A percentile compares a stretch with the other conserved stretches of the same genome.
phyloP scores from a whole-genome alignment of 2,888 invertebrate species.

The Agrotis exclamationis region DNA sequence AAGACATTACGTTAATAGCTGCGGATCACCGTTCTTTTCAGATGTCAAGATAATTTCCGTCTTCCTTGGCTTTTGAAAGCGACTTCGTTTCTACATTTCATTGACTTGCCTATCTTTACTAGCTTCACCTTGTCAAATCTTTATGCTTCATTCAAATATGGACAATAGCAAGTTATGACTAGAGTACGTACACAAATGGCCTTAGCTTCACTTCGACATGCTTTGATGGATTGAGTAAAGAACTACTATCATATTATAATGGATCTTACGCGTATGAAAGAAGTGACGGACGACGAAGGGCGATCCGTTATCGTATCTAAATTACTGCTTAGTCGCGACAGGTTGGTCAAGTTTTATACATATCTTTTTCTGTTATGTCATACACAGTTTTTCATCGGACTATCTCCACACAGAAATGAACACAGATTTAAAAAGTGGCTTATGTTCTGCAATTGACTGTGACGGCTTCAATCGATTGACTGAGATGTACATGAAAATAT shows the following conservation, averaged over 20 bases:
- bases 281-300: slow-evolving; percentile 25
- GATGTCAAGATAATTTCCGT: slow-evolving; percentile 36
- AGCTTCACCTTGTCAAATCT: slow-evolving; percentile 6
- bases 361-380: background rate
- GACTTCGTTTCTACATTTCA: background rate
- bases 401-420: no score
- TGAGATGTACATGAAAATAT: background rate
- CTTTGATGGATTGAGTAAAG: slow-evolving; percentile 34
- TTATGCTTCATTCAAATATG: slow-evolving; percentile 7
- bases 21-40: slow-evolving; percentile 52
- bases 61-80: slow-evolving; percentile 5
- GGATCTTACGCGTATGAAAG: slow-evolving; percentile 24
- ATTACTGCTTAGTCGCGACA: slow-evolving; percentile 18
- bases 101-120: background rate
- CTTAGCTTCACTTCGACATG: slow-evolving; percentile 18
- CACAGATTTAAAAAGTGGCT: no score
- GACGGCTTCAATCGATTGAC: background rate
- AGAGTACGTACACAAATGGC: slow-evolving; percentile 7
- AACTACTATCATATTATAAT: slow-evolving; percentile 41
- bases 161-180: slow-evolving; percentile 19
- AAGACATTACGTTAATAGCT: slow-evolving; percentile 70
- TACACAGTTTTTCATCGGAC: no score
- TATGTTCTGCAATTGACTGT: no score
- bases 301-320: slow-evolving; percentile 30
- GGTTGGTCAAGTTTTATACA: background rate